Evolutionary conservation across 2,113 vertebrate species (phyloP), one percentile per base, ranked within the genome.

Genomic region (Pleuronectes platessa): DNA sequence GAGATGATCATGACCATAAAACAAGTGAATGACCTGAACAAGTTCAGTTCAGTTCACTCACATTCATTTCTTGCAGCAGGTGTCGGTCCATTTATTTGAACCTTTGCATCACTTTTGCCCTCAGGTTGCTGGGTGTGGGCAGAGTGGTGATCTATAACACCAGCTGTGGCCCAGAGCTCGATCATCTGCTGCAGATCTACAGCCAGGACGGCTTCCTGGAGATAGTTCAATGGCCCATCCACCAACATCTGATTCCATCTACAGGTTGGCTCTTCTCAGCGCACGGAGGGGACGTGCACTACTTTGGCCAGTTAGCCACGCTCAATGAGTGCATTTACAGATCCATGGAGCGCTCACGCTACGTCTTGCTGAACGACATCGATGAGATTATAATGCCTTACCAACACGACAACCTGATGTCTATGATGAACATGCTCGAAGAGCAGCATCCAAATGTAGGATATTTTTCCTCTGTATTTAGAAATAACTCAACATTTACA

Each of bases 91-190:
- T 31, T 31, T 35, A 35, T 35, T 35, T 35, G 1, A 35, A 37
- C 35, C 8, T 37, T 37, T 37, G 35, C 35, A 37, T 37, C 35
- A 37, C 35, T 37, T 37, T 37, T 37, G 4, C 0, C 1, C 11
- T 20, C 67, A 92, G 89, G 61, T 74, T 95, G 70, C 91, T 96
- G 20, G 94, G 95, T 14, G 90, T 89, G 0, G 71, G 93, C 77
- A 91, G 86, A 26, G 94, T 95, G 74, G 84, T 95, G 21, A 91
- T 95, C 82, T 96, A 96, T n/a, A 96, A 94, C 62, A 95, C 92
- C 81, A 95, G 88, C 88, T 94, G 93, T 55, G 91, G 94, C 59
- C 84, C 68, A 5, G 84, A 93, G 6, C 89, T 96, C 27, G 81
- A 93, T 5, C 90, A 88, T 68, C 88, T 95, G 55, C 60, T 96